Evolutionary conservation across 2,797 vertebrate species (phyloP).

Genomic region (Cyclopterus lumpus): DNA sequence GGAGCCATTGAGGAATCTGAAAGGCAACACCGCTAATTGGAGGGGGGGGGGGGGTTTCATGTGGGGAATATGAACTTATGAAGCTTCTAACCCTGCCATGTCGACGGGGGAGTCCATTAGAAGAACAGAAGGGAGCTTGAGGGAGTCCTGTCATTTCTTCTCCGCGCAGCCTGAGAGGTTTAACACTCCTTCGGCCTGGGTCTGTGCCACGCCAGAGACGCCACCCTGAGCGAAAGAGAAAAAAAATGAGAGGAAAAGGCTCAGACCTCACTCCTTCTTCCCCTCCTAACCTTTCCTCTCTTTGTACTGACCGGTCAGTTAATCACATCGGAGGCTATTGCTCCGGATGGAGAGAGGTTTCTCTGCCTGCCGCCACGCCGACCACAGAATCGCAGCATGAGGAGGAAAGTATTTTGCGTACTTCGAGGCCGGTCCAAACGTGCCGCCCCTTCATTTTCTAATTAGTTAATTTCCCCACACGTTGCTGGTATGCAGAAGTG

Average conservation of each 20-base stretch:
- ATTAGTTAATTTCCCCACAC: constrained; percentile 67
- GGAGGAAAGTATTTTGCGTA: constrained; percentile 58
- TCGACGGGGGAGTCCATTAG: constrained; percentile 88
- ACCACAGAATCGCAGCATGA: constrained; percentile 54
- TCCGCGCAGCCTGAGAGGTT: constrained; percentile 87
- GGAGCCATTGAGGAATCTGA: constrained; percentile 85
- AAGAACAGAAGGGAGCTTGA: constrained; percentile 90
- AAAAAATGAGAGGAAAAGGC: constrained; percentile 44
- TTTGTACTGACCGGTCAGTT: constrained; percentile 61
- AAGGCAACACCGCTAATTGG: constrained; percentile 84
- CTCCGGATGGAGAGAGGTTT: constrained; percentile 36
- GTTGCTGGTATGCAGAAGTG: constrained; percentile 46
- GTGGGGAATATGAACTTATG: constrained; percentile 87
- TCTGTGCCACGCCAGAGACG: constrained; percentile 81
- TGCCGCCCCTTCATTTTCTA: constrained; percentile 40
- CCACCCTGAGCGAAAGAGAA: constrained; percentile 56
- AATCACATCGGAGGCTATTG: constrained; percentile 44
- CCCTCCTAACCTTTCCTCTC: constrained; percentile 57
- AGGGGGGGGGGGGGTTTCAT: constrained; percentile 73
- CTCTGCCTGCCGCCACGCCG: constrained; percentile 17
- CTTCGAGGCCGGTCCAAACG: constrained; percentile 46
- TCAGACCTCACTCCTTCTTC: constrained; percentile 42
- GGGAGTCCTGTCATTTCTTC: constrained; percentile 86
- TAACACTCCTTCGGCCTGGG: constrained; percentile 83
- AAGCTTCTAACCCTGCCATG: constrained; percentile 88